Conservation (phyloP, 2,113 vertebrate species). For the Datnioides undecimradiatus region DNA sequence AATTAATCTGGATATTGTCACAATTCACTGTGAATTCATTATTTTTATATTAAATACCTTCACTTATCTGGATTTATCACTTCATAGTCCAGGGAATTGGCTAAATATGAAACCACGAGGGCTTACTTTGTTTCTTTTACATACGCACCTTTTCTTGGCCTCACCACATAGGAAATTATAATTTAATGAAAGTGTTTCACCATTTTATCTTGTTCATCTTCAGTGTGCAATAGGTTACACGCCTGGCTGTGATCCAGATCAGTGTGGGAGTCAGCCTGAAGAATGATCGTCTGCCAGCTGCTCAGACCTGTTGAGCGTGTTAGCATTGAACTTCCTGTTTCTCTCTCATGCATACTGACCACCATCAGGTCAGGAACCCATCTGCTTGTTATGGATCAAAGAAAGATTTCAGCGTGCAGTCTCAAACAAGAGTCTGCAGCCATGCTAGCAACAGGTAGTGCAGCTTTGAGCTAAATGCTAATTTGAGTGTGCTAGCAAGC, state of each 20-base stretch:
- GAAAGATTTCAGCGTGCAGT: not conserved
- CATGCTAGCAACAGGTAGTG: not conserved
- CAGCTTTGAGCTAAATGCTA: not conserved
- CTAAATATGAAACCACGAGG: not conserved
- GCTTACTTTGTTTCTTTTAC: not conserved
- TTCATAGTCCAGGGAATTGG: not conserved
- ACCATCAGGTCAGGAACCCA: not conserved
- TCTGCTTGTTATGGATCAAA: not conserved
- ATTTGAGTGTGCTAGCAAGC: too few species aligned
- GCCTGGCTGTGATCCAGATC: not conserved
- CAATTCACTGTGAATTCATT: not conserved
- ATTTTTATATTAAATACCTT: not conserved
- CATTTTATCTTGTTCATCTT: not conserved
- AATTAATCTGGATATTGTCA: not conserved
- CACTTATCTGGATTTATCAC: not conserved
- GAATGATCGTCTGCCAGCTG: not conserved
- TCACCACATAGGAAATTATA: not conserved
- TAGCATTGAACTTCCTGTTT: not conserved
- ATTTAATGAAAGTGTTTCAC: not conserved
- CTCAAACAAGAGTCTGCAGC: not conserved
- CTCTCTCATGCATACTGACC: not conserved
- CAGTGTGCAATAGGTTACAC: not conserved
- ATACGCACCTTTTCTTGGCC: not conserved
- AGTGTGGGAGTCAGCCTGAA: not conserved
- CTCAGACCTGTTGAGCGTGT: constrained; percentile 26